A percentile compares a stretch with the other conserved stretches of the same genome.
phyloP scores from a whole-genome alignment of 2,113 vertebrate genomes.

The Nothoprocta perdicaria region DNA sequence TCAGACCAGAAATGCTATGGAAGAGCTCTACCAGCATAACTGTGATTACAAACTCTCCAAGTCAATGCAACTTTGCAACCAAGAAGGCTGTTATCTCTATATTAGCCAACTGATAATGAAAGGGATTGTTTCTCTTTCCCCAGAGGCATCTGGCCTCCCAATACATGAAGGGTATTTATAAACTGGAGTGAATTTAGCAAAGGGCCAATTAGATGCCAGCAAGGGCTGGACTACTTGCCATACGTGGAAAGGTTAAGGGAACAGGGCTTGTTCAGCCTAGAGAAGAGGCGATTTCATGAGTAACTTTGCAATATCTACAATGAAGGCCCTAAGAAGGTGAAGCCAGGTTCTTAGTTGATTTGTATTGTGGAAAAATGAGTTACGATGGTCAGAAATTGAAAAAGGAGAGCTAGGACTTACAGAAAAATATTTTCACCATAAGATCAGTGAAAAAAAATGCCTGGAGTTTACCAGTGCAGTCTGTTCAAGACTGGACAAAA shows the following conservation, averaged over 20 bases:
- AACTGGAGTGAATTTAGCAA: not conserved
- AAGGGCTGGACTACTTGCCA: not conserved
- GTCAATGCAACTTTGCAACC: not conserved
- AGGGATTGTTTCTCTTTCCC: not conserved
- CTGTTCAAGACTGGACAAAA: not conserved
- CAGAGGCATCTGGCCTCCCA: not conserved
- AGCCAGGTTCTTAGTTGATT: not conserved
- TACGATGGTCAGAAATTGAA: not conserved
- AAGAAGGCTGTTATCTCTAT: not conserved
- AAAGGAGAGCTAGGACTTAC: fast-evolving
- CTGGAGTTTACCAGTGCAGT: not conserved
- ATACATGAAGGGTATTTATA: not conserved
- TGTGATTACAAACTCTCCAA: not conserved
- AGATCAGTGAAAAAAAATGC: not conserved
- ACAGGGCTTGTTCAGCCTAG: not conserved
- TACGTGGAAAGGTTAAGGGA: not conserved
- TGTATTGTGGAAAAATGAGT: not conserved
- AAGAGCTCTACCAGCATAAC: not conserved
- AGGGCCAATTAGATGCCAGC: not conserved
- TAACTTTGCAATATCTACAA: not conserved
- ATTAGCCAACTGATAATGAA: not conserved
- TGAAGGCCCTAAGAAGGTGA: not conserved
- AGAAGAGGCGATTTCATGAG: not conserved
- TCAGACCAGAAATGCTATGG: not conserved
- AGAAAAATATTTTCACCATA: not conserved